Base-by-base conservation (phyloP, 2,797 vertebrate species). In the Dallia pectoralis region DNA sequence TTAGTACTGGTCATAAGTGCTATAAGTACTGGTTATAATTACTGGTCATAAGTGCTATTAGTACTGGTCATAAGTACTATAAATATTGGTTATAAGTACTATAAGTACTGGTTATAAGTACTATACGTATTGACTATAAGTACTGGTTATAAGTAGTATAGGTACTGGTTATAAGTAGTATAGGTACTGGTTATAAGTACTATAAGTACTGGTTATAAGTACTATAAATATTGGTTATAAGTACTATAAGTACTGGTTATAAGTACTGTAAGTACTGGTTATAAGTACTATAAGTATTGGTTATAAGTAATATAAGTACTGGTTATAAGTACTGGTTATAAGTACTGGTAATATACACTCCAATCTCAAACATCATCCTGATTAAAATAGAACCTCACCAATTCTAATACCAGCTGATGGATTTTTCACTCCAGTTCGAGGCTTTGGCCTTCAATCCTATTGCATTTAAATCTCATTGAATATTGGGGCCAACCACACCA, bases 201-300 rank as follows among this genome's bases (percentile, higher is more conserved):
- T 49, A n/a, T n/a, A 77, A 97, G 97, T 95, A 69, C 40, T 12
- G 27, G 25, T 27, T 25, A 14, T 6, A 44, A 8, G 33, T 19
- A 49, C 16, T 49, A 25, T n/a, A n/a, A n/a, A n/a, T n/a, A n/a
- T 36, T n/a, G n/a, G n/a, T n/a, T n/a, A n/a, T n/a, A n/a, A n/a
- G n/a, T n/a, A n/a, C n/a, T n/a, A n/a, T n/a, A 77, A 97, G 97
- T 95, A 69, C 40, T 12, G 27, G 25, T 27, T 25, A 14, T 6
- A 44, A 8, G 33, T 19, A 49, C 16, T 49, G 40, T n/a, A 77
- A 97, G 97, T 95, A 69, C 40, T 12, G 27, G 25, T 27, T 25
- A 14, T 6, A 44, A 8, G 33, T 19, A 49, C 16, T 49, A n/a
- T n/a, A 77, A 97, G 97, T 95, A 69, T 12, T 12, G 27, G 25